Conservation (phyloP, 2,888 invertebrate species). For the Gandaritis pyraliata region DNA sequence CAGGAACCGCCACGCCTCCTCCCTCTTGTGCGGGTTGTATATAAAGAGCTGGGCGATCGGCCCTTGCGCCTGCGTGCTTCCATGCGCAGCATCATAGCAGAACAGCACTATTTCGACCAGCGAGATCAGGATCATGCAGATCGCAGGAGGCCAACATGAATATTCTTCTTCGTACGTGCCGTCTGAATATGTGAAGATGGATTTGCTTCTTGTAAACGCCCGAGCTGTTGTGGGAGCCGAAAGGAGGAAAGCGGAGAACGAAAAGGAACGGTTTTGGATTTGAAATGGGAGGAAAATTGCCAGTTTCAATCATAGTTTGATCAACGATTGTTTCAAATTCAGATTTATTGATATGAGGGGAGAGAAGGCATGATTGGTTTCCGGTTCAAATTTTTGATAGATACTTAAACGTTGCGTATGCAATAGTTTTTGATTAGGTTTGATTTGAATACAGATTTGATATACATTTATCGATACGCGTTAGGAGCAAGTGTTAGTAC, state of each 20-base stretch:
- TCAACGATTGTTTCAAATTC: background rate
- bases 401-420: background rate
- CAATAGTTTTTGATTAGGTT: too few species aligned
- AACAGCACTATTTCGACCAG: conserved; percentile 93
- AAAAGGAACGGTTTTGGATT: conserved; percentile 6
- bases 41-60: conserved; percentile 93
- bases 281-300: background rate
- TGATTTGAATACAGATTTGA: background rate
- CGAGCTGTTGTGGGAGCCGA: conserved; percentile 38
- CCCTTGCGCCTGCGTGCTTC: conserved; percentile 85
- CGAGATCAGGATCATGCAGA: conserved; percentile 96
- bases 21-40: conserved; percentile 93
- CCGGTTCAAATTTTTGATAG: background rate
- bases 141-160: conserved; percentile 95
- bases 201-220: conserved; percentile 58
- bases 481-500: background rate
- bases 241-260: conserved; percentile 15
- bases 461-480: background rate
- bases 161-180: conserved; percentile 96
- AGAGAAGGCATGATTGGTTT: background rate
- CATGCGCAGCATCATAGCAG: conserved; percentile 80
- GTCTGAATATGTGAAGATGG: conserved; percentile 83
- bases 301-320: background rate
- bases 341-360: background rate
- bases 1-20: conserved; percentile 96